These are phyloP conservation scores for Ditylenchus weischeri DNA, from an alignment of 2,888 invertebrate species.

Conservation along the genomic window DNA sequence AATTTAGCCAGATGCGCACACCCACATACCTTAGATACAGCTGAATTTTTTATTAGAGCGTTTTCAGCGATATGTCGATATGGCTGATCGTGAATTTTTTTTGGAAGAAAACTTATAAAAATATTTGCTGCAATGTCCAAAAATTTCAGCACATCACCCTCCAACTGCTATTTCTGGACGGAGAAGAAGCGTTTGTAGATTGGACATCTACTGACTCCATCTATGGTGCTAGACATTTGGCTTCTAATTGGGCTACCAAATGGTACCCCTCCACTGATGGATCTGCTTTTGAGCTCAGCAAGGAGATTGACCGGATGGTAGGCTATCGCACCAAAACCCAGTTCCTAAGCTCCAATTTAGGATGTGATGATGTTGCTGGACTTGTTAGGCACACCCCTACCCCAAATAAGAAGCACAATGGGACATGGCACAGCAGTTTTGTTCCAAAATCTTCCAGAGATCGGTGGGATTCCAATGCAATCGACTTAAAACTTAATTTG, in stretches of 20 bases:
- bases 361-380: slow-evolving; percentile 85
- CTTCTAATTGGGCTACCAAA: slow-evolving; percentile 70
- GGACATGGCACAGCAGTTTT: slow-evolving; percentile 71
- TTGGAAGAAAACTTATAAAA: too few species aligned
- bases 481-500: slow-evolving; percentile 4
- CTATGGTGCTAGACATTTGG: slow-evolving; percentile 88
- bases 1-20: background rate
- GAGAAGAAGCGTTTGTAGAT: slow-evolving; percentile 87
- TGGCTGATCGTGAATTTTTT: too few species aligned
- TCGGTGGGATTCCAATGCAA: slow-evolving; percentile 62
- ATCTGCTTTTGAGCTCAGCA: slow-evolving; percentile 61
- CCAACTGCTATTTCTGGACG: slow-evolving; percentile 93
- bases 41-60: too few species aligned
- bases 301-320: slow-evolving; percentile 73
- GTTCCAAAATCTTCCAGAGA: slow-evolving; percentile 71
- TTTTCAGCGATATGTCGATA: too few species aligned
- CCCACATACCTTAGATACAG: too few species aligned
- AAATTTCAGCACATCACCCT: slow-evolving; percentile 60
- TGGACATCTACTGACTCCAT: slow-evolving; percentile 88
- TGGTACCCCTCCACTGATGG: slow-evolving; percentile 50
- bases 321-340: slow-evolving; percentile 36
- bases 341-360: slow-evolving; percentile 62
- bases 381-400: slow-evolving; percentile 81
- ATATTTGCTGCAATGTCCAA: background rate
- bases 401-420: slow-evolving; percentile 80